These are phyloP conservation scores for Poeciliopsis retropinna DNA, from an alignment of 2,113 vertebrate genomes.

Conservation along the genomic window DNA sequence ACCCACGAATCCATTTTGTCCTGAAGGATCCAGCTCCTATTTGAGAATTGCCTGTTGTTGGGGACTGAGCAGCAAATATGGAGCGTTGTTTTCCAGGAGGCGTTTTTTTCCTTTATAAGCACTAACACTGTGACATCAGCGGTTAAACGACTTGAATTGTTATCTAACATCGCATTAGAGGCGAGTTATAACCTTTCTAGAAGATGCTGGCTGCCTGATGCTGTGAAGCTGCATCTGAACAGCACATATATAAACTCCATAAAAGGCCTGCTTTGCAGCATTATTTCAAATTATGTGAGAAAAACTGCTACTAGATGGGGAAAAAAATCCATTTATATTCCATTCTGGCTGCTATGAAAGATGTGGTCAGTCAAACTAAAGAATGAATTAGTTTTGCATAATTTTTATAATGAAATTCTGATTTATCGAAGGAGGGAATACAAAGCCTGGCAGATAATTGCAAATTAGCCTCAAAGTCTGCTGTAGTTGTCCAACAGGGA, in stretches of 20 bases:
- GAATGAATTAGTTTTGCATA: slow-evolving; percentile 46
- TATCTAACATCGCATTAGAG: no score
- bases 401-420: slow-evolving; percentile 55
- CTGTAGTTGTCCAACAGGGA: slow-evolving; percentile 12
- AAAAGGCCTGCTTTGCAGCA: no score
- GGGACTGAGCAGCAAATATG: no score
- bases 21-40: neutral
- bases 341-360: slow-evolving; percentile 1
- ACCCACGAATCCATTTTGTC: no score
- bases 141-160: neutral
- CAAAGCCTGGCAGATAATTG: slow-evolving; percentile 49
- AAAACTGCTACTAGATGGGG: no score
- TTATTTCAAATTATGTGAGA: no score
- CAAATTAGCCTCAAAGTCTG: slow-evolving; percentile 33
- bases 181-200: no score
- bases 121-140: neutral
- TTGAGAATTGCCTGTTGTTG: no score
- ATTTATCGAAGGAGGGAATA: slow-evolving; percentile 45
- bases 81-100: neutral
- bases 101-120: no score
- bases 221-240: no score
- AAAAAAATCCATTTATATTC: neutral
- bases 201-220: no score
- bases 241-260: no score
- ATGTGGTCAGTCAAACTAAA: slow-evolving; percentile 14